Percentiles rank a stretch among this genome's conserved stretches.
Evolutionary conservation across 2,797 vertebrate species (phyloP).

Genomic region (Sebastes dallii): DNA sequence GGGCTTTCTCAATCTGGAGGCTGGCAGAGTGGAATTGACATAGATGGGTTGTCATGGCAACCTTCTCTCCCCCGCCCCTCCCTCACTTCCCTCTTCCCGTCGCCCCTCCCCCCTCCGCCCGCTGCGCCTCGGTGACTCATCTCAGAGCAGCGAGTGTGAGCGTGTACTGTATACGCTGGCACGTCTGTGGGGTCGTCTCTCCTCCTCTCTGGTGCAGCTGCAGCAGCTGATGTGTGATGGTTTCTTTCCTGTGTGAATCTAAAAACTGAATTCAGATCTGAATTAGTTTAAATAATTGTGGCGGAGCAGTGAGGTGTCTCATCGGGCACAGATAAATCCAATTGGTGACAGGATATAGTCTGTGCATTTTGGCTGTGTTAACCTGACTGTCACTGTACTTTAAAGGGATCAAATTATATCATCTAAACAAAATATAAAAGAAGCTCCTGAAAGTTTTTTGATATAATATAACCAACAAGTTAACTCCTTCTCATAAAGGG

Average conservation of each 20-base stretch:
- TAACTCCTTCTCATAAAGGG: background rate
- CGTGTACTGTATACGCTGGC: slow-evolving; percentile 36
- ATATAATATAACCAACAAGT: background rate
- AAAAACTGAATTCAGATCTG: background rate
- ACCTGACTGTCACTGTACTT: background rate
- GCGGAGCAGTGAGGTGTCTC: slow-evolving; percentile 6
- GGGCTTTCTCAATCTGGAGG: slow-evolving; percentile 67
- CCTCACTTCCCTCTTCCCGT: slow-evolving; percentile 15
- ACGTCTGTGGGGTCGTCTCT: slow-evolving; percentile 24
- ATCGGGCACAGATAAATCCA: background rate
- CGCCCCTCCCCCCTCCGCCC: slow-evolving; percentile 32
- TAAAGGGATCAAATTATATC: background rate
- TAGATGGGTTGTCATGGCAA: slow-evolving; percentile 78
- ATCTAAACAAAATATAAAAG: background rate
- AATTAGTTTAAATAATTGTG: background rate
- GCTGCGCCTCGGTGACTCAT: slow-evolving; percentile 75
- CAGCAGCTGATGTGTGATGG: background rate
- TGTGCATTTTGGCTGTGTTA: background rate
- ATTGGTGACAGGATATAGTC: background rate
- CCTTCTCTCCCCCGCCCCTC: slow-evolving; percentile 4
- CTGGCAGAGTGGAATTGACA: slow-evolving; percentile 69
- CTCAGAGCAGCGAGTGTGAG: slow-evolving; percentile 45
- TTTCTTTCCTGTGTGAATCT: background rate
- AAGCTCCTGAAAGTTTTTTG: background rate
- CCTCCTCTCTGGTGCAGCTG: slow-evolving; percentile 30